Base-by-base conservation (phyloP, 2,113 vertebrate species). In the Tenebrosternarchus preto region DNA sequence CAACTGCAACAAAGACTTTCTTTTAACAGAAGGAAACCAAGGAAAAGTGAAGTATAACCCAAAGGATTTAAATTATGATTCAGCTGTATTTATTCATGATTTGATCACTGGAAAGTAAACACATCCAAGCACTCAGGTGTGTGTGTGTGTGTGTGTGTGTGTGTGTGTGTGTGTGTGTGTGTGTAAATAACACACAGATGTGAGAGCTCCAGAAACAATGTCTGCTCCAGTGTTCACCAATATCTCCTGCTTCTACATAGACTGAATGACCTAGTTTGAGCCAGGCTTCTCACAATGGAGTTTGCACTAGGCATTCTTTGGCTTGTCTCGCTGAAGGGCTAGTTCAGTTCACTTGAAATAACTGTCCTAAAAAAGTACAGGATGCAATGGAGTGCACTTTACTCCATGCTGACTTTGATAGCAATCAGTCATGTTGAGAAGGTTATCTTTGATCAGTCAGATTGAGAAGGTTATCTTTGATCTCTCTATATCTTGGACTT, bases 151-250 rank as follows among this genome's bases (percentile, higher is more conserved):
- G n/a, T n/a, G n/a, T n/a, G n/a, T n/a, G n/a, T n/a, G n/a, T n/a
- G n/a, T n/a, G n/a, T n/a, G n/a, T n/a, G n/a, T n/a, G n/a, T n/a
- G n/a, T n/a, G n/a, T n/a, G 63, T 66, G 29, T 66, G 27, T 29
- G 39, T 39, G 64, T 36, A 68, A 36, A 68, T 68, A 68, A 68
- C 64, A 15, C 25, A 39, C 64, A n/a, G 33, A 39, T 36, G 36
- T 9, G 7, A 36, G 64, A 20, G 64, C 33, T 68, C 7, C 33
- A 20, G 63, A 19, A 66, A 66, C 16, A 31, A 15, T 33, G 1
- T 33, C 63, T 7, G 27, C 63, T 66, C 5, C 29, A 66, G 29
- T 25, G 31, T 19, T 68, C 31, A 68, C 20, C 33, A 39, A n/a
- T 36, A 39, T 19, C 20, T n/a, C 19, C 19, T 39, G 20, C 22